phyloP scores from a whole-genome alignment of 2,888 invertebrate genomes.

The Aphodius granarius region DNA sequence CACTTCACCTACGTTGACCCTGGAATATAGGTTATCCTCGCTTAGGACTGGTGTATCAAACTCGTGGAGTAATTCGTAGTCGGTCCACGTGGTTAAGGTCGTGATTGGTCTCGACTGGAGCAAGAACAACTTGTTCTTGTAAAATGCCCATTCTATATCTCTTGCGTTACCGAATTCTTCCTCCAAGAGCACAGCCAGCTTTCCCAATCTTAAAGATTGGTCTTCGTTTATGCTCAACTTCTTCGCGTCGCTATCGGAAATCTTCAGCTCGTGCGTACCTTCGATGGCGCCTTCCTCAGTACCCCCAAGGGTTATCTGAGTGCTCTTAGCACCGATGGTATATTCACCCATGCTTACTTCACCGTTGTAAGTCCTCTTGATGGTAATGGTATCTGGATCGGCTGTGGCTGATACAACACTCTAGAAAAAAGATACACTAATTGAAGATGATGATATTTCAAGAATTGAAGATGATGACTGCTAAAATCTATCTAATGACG shows the following conservation, averaged over 20 bases:
- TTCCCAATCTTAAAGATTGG: conserved; percentile 60
- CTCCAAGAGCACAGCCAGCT: conserved; percentile 64
- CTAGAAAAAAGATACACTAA: conserved; percentile 54
- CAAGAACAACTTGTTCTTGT: conserved; percentile 61
- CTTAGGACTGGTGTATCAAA: conserved; percentile 68
- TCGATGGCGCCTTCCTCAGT: conserved; percentile 31
- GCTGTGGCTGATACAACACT: conserved; percentile 77
- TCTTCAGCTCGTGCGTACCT: conserved; percentile 43
- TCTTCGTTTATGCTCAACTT: conserved; percentile 60
- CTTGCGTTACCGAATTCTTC: conserved; percentile 67
- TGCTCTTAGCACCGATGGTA: conserved; percentile 60
- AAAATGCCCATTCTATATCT: conserved; percentile 82
- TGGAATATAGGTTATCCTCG: conserved; percentile 66
- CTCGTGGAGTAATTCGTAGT: conserved; percentile 79
- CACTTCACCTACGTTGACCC: conserved; percentile 75
- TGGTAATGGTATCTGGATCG: conserved; percentile 74
- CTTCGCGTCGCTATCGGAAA: conserved; percentile 47
- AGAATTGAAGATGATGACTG: no score
- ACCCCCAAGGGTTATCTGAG: conserved; percentile 55
- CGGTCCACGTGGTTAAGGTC: conserved; percentile 70
- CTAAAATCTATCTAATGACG: no score
- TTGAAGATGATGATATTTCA: no score
- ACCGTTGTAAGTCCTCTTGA: conserved; percentile 58
- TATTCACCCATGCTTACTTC: conserved; percentile 55
- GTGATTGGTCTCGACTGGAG: conserved; percentile 81